A percentile compares a stretch with the other conserved stretches of the same genome.
Evolutionary conservation across 1,140 invertebrate species (phyloP).

Genomic region (Heliconius melpomene): DNA sequence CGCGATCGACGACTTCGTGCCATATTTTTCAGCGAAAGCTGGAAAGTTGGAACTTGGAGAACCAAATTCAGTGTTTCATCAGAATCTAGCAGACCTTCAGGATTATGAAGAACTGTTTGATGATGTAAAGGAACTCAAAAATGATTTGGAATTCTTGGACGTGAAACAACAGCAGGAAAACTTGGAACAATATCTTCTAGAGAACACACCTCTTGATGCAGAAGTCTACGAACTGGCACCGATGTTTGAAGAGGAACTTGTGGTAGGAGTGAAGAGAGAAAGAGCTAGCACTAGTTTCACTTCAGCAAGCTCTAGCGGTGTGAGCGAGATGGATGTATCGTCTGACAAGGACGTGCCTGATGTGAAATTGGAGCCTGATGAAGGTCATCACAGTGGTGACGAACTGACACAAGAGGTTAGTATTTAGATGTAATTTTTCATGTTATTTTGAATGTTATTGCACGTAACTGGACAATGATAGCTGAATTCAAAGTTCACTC

Average conservation of each 20-base stretch:
- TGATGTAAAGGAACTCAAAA: constrained; percentile 66
- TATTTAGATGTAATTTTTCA: constrained; percentile 19
- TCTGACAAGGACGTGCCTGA: constrained; percentile 54
- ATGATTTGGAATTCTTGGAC: constrained; percentile 65
- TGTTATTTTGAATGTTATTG: neutral
- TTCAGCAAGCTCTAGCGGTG: constrained; percentile 76
- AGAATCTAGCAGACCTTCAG: constrained; percentile 75
- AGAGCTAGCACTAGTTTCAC: constrained; percentile 79
- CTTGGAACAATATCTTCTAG: constrained; percentile 72
- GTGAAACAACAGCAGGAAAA: constrained; percentile 70
- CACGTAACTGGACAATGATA: neutral
- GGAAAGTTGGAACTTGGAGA: constrained; percentile 62
- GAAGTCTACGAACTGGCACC: constrained; percentile 70
- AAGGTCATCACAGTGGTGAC: constrained; percentile 74
- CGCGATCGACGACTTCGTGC: constrained; percentile 74
- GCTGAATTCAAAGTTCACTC: neutral
- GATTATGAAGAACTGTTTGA: constrained; percentile 75
- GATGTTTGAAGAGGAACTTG: constrained; percentile 71
- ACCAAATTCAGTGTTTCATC: constrained; percentile 67
- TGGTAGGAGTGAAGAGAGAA: constrained; percentile 72
- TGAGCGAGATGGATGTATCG: constrained; percentile 71
- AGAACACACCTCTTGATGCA: constrained; percentile 73
- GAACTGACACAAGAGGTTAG: constrained; percentile 79
- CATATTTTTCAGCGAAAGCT: constrained; percentile 67
- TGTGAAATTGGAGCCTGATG: constrained; percentile 74